These are phyloP conservation scores for Oxyscelio sp. DNA, from an alignment of 2,888 invertebrate genomes.

Conservation along the genomic window DNA sequence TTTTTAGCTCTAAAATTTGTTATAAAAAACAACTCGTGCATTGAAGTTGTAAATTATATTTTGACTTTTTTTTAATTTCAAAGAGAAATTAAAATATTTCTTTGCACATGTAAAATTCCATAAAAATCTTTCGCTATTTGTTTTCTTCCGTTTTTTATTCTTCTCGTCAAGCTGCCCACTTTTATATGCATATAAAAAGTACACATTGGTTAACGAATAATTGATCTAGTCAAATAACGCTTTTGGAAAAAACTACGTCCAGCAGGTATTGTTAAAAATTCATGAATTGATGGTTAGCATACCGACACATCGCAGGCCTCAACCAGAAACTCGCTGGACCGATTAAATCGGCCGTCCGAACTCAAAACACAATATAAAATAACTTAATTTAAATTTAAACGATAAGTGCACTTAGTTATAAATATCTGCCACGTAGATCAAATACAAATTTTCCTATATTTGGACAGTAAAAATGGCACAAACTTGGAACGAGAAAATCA, in stretches of 20 bases:
- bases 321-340: constrained; percentile 8
- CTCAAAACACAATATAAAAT: constrained; percentile 4
- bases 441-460: too few species aligned
- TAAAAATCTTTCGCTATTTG: too few species aligned
- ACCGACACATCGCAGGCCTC: neutral
- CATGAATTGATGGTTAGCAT: constrained; percentile 27
- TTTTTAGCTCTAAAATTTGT: too few species aligned
- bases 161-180: constrained; percentile 9
- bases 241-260: constrained; percentile 32
- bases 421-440: too few species aligned
- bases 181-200: constrained; percentile 25
- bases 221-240: constrained; percentile 36
- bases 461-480: too few species aligned
- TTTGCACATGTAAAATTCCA: too few species aligned
- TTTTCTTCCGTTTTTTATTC: too few species aligned
- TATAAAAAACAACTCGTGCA: too few species aligned
- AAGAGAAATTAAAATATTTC: too few species aligned
- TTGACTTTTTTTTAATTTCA: too few species aligned
- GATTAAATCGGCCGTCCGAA: constrained; percentile 12
- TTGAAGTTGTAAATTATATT: too few species aligned
- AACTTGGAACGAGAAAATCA: too few species aligned
- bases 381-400: constrained; percentile 21
- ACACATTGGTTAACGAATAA: constrained; percentile 42
- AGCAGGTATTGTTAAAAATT: constrained; percentile 39
- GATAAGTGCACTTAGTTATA: neutral